Conservation (phyloP, 2,113 vertebrate genomes). For the Percopsis transmontana region DNA sequence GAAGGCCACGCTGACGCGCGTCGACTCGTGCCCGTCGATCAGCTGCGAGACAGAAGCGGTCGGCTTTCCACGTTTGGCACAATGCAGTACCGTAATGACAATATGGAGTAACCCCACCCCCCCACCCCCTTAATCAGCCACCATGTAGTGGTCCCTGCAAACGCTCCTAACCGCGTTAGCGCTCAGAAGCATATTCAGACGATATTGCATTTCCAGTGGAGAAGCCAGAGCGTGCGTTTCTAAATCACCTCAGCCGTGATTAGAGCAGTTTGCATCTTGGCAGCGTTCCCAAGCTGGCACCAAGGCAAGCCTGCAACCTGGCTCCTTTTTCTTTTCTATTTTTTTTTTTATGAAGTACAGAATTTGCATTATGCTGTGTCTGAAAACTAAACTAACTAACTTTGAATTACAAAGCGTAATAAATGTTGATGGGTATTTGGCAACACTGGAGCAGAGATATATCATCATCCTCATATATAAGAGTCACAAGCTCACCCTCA, state of each 20-base stretch:
- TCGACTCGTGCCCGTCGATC: slow-evolving; percentile 76
- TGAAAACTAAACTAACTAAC: not conserved
- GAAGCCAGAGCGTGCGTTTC: slow-evolving; percentile 18
- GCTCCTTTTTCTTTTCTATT: slow-evolving; percentile 6
- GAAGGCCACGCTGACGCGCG: slow-evolving; percentile 71
- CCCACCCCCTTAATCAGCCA: slow-evolving; percentile 47
- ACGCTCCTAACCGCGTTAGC: too few species aligned
- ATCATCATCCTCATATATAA: not conserved
- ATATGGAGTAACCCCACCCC: slow-evolving; percentile 10
- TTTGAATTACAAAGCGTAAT: not conserved
- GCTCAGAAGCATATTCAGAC: too few species aligned
- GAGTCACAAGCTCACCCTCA: too few species aligned
- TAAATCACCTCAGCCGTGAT: slow-evolving; percentile 60
- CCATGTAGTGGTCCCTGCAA: slow-evolving; percentile 13
- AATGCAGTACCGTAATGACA: slow-evolving; percentile 36
- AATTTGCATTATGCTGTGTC: slow-evolving; percentile 1
- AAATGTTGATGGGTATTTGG: not conserved
- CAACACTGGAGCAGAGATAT: not conserved
- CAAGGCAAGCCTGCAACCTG: slow-evolving; percentile 20
- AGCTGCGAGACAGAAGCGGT: slow-evolving; percentile 58
- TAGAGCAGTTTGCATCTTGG: slow-evolving; percentile 61
- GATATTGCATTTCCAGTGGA: too few species aligned
- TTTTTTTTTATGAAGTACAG: not conserved
- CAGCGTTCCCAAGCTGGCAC: slow-evolving; percentile 45
- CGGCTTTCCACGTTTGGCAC: slow-evolving; percentile 48